These are phyloP conservation scores for Thalassarche chlororhynchos DNA, from an alignment of 2,113 vertebrate species.

Conservation along the genomic window DNA sequence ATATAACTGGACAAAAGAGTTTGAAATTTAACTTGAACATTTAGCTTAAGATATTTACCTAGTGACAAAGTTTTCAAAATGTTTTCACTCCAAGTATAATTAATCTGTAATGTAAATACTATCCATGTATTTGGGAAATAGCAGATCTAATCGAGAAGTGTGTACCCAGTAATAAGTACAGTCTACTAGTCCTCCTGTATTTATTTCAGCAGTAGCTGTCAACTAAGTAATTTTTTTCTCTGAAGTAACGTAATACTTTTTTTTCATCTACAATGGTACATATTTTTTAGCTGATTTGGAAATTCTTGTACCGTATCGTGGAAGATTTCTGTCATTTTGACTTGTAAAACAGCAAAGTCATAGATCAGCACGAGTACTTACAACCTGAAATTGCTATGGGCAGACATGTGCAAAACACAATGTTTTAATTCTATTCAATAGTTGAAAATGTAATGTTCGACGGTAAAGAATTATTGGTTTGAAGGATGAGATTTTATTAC, in stretches of 20 bases:
- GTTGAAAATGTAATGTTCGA: not conserved
- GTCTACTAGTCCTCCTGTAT: not conserved
- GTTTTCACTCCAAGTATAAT: not conserved
- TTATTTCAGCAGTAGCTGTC: not conserved
- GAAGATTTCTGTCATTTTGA: not conserved
- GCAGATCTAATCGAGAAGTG: not conserved
- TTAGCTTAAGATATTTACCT: not conserved
- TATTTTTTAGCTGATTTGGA: not conserved
- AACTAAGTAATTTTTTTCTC: not conserved
- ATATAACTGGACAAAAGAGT: not conserved
- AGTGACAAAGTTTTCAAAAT: not conserved
- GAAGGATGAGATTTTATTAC: not conserved
- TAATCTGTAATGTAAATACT: not conserved
- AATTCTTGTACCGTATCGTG: not conserved
- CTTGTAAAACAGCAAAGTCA: not conserved
- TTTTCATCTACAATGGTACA: not conserved
- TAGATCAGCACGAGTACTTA: not conserved
- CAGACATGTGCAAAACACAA: not conserved
- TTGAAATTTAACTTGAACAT: not conserved
- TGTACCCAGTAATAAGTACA: not conserved
- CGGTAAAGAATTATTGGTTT: not conserved
- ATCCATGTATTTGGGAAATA: not conserved
- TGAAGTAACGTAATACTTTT: not conserved
- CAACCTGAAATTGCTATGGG: not conserved
- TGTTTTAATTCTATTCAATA: not conserved